Base-by-base conservation (phyloP, 2,888 invertebrate genomes). In the Zaprionus obscuricornis region DNA sequence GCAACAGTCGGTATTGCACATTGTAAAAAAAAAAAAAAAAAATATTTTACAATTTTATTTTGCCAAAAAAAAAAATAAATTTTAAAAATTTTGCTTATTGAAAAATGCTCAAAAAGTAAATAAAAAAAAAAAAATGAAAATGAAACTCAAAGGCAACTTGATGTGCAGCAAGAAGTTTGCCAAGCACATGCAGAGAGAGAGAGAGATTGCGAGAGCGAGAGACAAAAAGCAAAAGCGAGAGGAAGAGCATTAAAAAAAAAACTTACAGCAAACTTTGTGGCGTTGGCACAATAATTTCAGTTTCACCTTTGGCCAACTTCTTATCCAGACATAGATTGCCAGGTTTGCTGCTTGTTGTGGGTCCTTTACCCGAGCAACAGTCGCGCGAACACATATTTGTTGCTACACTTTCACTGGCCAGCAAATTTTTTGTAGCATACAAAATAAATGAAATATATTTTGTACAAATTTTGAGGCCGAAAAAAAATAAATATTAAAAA, bases 251-350 rank as follows among this genome's bases (percentile, higher is more conserved):
- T 24, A 8, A 27, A 37, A 49, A n/a, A n/a, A n/a, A n/a, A n/a
- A n/a, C 81, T 81, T 78, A 81, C 81, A 81, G 63, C 47, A 85
- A 58, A 45, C 72, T 74, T 29, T 81, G 81, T 3, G 81, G 85
- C 3, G 81, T 81, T 13, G 81, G 81, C 36, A 85, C 45, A 7
- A 81, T 13, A 31, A 63, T 17, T 0, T 72, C 65, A 7, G 3
- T 2, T 4, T 27, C 58, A 4, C 10, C 22, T 11, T 43, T 45
- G n/a, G 10, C 14, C 1, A 10, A 18, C 16, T 69, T 77, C 31
- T 57, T 66, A 1, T 74, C 59, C n/a, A 31, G 3, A 10, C 81
- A 81, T 37, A 46, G 11, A 46, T 74, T 66, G 27, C 64, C 66
- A 3, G 57, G 29, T 16, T 47, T 65, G 34, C 36, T 36, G 31